Evolutionary conservation across 2,113 vertebrate species (phyloP).

Genomic region (Oostethus manadensis): DNA sequence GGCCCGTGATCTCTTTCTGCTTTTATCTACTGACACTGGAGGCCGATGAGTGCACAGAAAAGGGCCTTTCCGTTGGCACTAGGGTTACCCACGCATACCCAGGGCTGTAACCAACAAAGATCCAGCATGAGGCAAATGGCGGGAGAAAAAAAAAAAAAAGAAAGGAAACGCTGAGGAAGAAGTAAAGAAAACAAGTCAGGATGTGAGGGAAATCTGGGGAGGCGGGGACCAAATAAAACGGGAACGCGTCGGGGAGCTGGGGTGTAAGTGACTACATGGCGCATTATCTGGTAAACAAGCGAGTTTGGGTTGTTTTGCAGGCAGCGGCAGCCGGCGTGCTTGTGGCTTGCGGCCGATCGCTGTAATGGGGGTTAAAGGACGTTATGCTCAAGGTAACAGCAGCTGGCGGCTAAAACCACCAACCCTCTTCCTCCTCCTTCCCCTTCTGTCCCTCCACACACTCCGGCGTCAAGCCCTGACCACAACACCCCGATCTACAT

Average conservation of each 20-base stretch:
- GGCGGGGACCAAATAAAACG: slow-evolving; percentile 28
- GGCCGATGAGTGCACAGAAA: slow-evolving; percentile 53
- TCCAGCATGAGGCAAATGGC: slow-evolving; percentile 36
- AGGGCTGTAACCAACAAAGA: slow-evolving; percentile 67
- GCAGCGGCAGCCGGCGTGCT: slow-evolving; percentile 60
- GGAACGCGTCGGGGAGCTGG: slow-evolving; percentile 3
- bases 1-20: slow-evolving; percentile 63
- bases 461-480: slow-evolving; percentile 55
- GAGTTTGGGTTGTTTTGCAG: slow-evolving; percentile 64
- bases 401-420: slow-evolving; percentile 66
- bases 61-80: slow-evolving; percentile 64
- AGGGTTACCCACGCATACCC: slow-evolving; percentile 68
- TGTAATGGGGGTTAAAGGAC: slow-evolving; percentile 65
- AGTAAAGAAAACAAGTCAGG: slow-evolving; percentile 28
- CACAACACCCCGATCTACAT: slow-evolving; percentile 58
- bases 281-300: slow-evolving; percentile 74
- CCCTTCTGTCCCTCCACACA: slow-evolving; percentile 52
- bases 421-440: slow-evolving; percentile 55
- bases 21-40: slow-evolving; percentile 71
- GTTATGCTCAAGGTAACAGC: slow-evolving; percentile 69
- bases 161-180: slow-evolving; percentile 41
- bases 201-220: slow-evolving; percentile 40
- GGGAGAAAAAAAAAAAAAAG: slow-evolving; percentile 51
- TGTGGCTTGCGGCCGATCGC: slow-evolving; percentile 63
- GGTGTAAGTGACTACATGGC: slow-evolving; percentile 29